Conservation (phyloP, 2,113 vertebrate genomes). For the Phalacrocorax pelagicus region DNA sequence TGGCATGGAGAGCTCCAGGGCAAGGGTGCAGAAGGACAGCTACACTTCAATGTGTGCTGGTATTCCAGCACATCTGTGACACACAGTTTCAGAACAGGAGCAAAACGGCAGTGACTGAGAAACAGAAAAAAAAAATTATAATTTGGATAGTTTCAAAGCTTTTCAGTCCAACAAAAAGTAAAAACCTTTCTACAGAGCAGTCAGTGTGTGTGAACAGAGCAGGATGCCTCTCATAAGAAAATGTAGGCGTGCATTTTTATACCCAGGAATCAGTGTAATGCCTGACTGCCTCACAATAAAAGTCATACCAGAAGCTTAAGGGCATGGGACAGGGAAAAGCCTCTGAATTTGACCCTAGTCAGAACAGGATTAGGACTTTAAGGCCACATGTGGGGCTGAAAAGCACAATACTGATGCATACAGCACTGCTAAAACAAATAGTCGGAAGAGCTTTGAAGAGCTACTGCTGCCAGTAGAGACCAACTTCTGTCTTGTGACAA, state of each 20-base stretch:
- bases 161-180: neutral
- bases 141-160: neutral
- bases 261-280: neutral
- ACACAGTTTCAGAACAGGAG: neutral
- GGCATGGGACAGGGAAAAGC: neutral
- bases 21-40: rapidly evolving
- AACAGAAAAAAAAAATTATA: neutral
- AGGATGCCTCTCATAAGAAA: neutral
- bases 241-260: neutral
- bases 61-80: neutral
- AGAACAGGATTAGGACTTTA: constrained; percentile 5
- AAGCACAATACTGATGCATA: neutral
- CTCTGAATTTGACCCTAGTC: constrained; percentile 25
- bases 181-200: neutral
- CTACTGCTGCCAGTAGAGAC: neutral
- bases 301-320: neutral
- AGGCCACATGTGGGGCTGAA: neutral
- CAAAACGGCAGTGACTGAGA: neutral
- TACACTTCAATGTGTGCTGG: neutral
- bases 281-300: neutral
- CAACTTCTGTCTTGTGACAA: neutral
- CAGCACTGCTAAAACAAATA: constrained; percentile 8
- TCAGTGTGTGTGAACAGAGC: neutral
- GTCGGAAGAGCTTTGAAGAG: neutral
- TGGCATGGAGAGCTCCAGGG: neutral